Evolutionary conservation across 2,888 invertebrate species (phyloP).

Genomic region (Augiades crinisus): DNA sequence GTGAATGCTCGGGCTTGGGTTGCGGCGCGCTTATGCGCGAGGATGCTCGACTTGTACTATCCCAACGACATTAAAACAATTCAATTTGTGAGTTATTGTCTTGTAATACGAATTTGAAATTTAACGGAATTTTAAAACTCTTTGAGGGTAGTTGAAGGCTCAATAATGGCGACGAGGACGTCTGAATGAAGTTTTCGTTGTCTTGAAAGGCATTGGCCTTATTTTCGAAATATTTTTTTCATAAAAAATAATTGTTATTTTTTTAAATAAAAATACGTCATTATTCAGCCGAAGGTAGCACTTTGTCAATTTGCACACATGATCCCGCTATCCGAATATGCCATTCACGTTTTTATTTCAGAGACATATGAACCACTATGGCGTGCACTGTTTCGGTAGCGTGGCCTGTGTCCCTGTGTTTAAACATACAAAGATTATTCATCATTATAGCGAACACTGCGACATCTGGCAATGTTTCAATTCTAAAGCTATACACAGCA

Average conservation of each 20-base stretch:
- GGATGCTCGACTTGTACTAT: slow-evolving; percentile 22
- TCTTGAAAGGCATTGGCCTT: too few species aligned
- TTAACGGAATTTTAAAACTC: neutral
- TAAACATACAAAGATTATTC: slow-evolving; percentile 3
- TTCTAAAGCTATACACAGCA: too few species aligned
- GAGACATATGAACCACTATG: neutral
- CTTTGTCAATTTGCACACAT: slow-evolving; percentile 13
- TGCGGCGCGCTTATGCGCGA: slow-evolving; percentile 52
- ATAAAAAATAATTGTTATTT: too few species aligned
- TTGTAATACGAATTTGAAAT: neutral
- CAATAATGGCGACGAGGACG: slow-evolving; percentile 4
- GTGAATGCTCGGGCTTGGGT: slow-evolving; percentile 81
- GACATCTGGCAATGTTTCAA: neutral
- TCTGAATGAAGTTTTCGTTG: too few species aligned
- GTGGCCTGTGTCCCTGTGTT: slow-evolving; percentile 19
- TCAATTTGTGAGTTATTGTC: neutral
- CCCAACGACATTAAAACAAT: slow-evolving; percentile 9
- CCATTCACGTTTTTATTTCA: slow-evolving; percentile 4
- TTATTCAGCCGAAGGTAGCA: slow-evolving; percentile 20
- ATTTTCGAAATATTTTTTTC: too few species aligned
- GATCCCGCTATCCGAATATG: slow-evolving; percentile 20
- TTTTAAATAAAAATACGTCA: neutral
- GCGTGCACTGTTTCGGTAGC: slow-evolving; percentile 21
- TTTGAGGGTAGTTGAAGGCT: slow-evolving; percentile 21
- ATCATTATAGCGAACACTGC: neutral